Conservation (phyloP, 1,140 invertebrate genomes). For the Chironomus tepperi region DNA sequence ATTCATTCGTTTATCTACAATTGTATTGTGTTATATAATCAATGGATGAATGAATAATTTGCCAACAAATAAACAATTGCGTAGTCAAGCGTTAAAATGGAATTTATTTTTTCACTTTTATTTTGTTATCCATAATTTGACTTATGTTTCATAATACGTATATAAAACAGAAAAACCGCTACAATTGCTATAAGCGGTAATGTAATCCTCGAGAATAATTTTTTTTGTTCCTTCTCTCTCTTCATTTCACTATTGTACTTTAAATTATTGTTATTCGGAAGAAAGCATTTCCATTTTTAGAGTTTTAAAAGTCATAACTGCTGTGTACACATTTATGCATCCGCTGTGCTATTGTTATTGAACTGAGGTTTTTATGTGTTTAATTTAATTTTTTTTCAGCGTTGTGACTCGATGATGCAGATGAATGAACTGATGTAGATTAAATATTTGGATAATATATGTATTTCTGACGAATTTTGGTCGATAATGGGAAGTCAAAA, state of each 20-base stretch:
- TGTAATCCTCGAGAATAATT: not conserved
- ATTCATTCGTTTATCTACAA: not conserved
- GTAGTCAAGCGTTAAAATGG: constrained; percentile 7
- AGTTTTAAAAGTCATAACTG: not conserved
- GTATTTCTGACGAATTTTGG: too few species aligned
- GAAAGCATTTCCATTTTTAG: not conserved
- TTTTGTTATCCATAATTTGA: not conserved
- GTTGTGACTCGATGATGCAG: not conserved
- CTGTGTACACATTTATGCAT: not conserved
- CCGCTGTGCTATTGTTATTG: constrained; percentile 2
- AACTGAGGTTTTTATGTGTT: not conserved
- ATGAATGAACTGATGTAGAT: not conserved
- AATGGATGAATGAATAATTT: not conserved
- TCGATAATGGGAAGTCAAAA: too few species aligned
- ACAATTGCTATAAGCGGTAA: not conserved
- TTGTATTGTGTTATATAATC: not conserved
- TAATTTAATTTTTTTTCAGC: too few species aligned
- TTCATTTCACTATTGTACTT: not conserved
- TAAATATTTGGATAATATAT: too few species aligned
- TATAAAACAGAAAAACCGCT: not conserved
- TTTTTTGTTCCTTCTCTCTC: not conserved
- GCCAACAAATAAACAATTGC: constrained; percentile 6
- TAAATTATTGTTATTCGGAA: not conserved
- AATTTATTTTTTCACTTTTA: not conserved
- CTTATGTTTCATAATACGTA: not conserved